phyloP scores from a whole-genome alignment of 1,140 invertebrate genomes.

The Drosophila miranda region DNA sequence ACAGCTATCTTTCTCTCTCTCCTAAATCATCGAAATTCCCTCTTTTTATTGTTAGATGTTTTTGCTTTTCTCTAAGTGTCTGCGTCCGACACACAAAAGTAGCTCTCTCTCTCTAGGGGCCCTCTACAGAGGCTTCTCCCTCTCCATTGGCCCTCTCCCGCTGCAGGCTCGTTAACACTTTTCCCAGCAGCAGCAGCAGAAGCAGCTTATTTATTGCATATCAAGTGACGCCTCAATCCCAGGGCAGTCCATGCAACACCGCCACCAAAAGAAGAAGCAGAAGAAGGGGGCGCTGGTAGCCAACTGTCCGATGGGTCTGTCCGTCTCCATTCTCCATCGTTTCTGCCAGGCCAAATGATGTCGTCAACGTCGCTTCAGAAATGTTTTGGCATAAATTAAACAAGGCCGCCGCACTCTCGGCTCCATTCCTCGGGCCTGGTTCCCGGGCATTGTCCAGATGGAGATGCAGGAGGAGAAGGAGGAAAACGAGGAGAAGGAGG shows the following conservation, averaged over 20 bases:
- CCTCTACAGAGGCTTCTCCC: constrained; percentile 3
- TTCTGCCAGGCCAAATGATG: constrained; percentile 55
- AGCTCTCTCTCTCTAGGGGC: constrained; percentile 21
- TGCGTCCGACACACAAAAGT: constrained; percentile 40
- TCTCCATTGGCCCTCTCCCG: background rate
- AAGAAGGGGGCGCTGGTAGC: constrained; percentile 4
- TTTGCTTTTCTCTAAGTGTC: too few relatives aligned
- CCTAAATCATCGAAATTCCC: too few relatives aligned
- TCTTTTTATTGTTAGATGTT: too few relatives aligned
- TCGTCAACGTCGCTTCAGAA: constrained; percentile 74
- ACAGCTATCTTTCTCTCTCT: too few relatives aligned
- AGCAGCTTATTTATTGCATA: constrained; percentile 75
- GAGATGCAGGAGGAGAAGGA: background rate
- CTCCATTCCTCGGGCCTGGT: constrained; percentile 5
- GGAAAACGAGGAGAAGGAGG: background rate
- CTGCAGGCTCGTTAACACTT: constrained; percentile 70
- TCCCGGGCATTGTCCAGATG: constrained; percentile 53
- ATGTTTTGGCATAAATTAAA: constrained; percentile 78
- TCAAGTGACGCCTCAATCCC: constrained; percentile 68
- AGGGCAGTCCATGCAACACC: constrained; percentile 11
- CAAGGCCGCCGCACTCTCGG: constrained; percentile 53
- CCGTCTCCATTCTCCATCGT: too few relatives aligned
- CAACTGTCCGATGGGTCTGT: constrained; percentile 30
- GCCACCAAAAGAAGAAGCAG: background rate
- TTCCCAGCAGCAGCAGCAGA: constrained; percentile 52